Evolutionary conservation across 2,888 invertebrate species (phyloP), one percentile per base, ranked within the genome.

Genomic region (Yponomeuta sedellus): DNA sequence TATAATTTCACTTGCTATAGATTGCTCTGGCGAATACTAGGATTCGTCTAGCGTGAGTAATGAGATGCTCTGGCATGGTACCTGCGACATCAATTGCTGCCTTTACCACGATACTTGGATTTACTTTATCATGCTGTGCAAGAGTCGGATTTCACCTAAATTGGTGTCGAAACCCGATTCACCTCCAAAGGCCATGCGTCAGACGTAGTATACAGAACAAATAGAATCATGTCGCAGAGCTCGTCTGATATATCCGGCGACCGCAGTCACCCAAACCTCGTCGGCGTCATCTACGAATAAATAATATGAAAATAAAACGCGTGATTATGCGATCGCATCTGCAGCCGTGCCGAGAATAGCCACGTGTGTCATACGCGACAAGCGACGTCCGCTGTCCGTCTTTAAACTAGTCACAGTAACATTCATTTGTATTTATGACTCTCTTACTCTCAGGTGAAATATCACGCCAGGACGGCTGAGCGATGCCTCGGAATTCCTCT

Each of bases 221-320:
- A 82, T 80, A 77, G 75, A 80, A 78, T 76, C 77, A 74, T 77
- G 78, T 77, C 77, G 77, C 74, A 76, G 44, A 52, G 74, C 78
- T 77, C 74, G 79, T 79, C 76, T 77, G 77, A 77, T 76, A 82
- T 77, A 74, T 74, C 73, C 70, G 75, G 76, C 75, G 70, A 69
- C 44, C 44, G 44, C 44, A 75, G 75, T 78, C 79, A 61, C 34
- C 12, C 25, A 16, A 63, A n/a, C n/a, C 61, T 64, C 63, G 73
- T 69, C 70, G 76, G 74, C 77, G 74, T 77, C 76, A 81, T 84
- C 87, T 82, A 82, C 84, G 81, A 86, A 88, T 86, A 87, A 86
- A 86, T 83, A 86, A 86, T 83, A 77, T 76, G 83, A 84, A 87
- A 89, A 87, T 89, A 88, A 87, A 87, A 88, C 44, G 40, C 28